These are phyloP conservation scores for Festucalex cinctus DNA, from an alignment of 2,113 vertebrate genomes.

Conservation along the genomic window DNA sequence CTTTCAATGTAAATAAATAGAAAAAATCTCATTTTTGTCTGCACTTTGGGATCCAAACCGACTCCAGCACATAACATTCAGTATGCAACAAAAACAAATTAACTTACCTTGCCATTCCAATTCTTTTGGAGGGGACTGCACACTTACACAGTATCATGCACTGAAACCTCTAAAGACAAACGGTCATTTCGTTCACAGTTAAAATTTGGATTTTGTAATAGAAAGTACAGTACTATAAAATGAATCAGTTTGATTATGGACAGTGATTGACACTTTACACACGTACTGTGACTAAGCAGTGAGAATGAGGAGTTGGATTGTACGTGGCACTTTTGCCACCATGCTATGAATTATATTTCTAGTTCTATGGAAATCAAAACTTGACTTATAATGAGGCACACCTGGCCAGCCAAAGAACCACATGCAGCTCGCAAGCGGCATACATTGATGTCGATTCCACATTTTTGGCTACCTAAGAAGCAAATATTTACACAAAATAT, in stretches of 20 bases:
- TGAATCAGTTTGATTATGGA: neutral
- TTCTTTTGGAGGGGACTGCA: too few species aligned
- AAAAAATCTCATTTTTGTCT: too few species aligned
- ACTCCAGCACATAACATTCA: too few species aligned
- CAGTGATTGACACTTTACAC: neutral
- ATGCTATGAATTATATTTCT: neutral
- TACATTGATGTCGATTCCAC: neutral
- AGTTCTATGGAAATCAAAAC: neutral
- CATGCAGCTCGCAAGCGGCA: too few species aligned
- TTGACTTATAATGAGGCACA: neutral
- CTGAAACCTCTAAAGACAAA: too few species aligned
- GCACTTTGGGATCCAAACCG: too few species aligned
- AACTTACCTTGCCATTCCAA: too few species aligned
- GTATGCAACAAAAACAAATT: too few species aligned
- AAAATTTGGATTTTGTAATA: neutral
- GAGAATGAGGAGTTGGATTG: neutral
- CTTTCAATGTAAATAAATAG: too few species aligned
- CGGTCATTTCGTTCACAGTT: too few species aligned
- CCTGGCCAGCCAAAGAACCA: neutral
- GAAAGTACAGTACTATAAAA: neutral
- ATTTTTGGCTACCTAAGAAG: neutral
- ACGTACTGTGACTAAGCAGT: neutral
- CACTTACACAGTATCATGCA: too few species aligned
- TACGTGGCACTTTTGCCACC: neutral
- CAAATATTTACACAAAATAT: neutral